phyloP scores from a whole-genome alignment of 2,797 vertebrate species.

The Chiloscyllium punctatum region DNA sequence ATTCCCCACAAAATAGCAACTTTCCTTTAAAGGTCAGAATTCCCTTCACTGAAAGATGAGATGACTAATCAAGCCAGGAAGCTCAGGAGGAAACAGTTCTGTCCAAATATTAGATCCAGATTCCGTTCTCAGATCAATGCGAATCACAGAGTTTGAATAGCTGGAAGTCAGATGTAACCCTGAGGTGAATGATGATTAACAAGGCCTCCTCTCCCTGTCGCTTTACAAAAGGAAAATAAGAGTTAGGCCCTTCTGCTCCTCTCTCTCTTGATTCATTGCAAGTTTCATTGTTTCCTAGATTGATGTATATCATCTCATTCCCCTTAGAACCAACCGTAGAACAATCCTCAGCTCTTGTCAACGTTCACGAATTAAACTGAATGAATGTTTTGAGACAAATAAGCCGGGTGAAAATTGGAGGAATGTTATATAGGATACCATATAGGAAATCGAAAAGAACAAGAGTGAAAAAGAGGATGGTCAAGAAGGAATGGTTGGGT shows the following conservation, averaged over 20 bases:
- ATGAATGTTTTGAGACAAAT: not conserved
- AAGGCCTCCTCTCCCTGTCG: not conserved
- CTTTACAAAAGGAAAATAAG: not conserved
- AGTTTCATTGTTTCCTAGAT: not conserved
- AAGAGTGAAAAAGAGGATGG: not conserved
- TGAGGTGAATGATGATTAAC: not conserved
- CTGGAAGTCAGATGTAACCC: conserved; percentile 24
- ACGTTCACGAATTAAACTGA: not conserved
- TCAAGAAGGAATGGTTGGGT: not conserved
- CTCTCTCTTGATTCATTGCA: not conserved
- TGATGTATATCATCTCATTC: not conserved
- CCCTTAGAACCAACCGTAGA: not conserved
- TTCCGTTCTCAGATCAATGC: conserved; percentile 31
- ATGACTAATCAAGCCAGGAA: conserved; percentile 31
- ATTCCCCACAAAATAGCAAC: not conserved
- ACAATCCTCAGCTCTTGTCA: not conserved
- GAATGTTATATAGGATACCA: not conserved
- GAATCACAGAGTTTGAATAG: conserved; percentile 17
- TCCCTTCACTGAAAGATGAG: not conserved
- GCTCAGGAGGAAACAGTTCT: not conserved
- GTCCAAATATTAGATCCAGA: not conserved
- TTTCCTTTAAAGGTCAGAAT: not conserved
- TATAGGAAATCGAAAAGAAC: not conserved
- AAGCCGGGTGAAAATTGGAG: not conserved
- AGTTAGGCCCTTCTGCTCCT: not conserved